Conservation (phyloP, 1,140 invertebrate species). For the Orchesella cincta region DNA sequence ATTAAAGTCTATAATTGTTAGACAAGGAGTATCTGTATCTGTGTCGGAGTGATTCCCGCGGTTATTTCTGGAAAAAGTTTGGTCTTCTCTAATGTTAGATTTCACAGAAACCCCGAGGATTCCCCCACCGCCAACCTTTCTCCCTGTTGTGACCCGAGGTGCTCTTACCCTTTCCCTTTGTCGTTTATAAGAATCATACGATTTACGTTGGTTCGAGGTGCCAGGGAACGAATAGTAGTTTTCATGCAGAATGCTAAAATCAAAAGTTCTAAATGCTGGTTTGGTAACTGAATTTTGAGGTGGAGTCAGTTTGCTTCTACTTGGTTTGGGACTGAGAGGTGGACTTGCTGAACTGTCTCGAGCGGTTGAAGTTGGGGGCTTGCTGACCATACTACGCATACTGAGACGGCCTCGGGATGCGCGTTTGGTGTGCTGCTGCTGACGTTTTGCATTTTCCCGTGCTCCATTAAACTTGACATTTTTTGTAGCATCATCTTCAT, state of each 20-base stretch:
- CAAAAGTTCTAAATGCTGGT: conserved; percentile 43
- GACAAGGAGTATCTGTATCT: conserved; percentile 58
- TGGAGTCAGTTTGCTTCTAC: neutral
- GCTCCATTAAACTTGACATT: neutral
- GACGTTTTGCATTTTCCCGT: neutral
- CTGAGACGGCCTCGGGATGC: neutral
- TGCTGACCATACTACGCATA: neutral
- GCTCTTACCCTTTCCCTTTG: conserved; percentile 48
- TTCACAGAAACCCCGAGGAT: conserved; percentile 37
- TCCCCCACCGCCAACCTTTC: conserved; percentile 53
- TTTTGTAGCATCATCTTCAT: conserved; percentile 5
- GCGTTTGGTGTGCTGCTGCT: neutral
- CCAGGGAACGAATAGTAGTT: neutral
- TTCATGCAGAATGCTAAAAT: conserved; percentile 45
- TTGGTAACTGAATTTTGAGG: neutral
- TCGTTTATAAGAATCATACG: neutral
- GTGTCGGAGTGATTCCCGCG: conserved; percentile 32
- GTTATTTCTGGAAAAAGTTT: too few species aligned
- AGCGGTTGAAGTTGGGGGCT: neutral
- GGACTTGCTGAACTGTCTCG: conserved; percentile 2
- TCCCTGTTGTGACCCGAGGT: conserved; percentile 22
- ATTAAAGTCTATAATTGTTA: conserved; percentile 74
- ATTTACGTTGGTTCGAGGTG: neutral
- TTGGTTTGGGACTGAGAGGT: neutral
- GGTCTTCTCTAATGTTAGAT: neutral